Evolutionary conservation across 2,888 invertebrate species (phyloP), one percentile per base, ranked within the genome.

Genomic region (Drosophila cognata): DNA sequence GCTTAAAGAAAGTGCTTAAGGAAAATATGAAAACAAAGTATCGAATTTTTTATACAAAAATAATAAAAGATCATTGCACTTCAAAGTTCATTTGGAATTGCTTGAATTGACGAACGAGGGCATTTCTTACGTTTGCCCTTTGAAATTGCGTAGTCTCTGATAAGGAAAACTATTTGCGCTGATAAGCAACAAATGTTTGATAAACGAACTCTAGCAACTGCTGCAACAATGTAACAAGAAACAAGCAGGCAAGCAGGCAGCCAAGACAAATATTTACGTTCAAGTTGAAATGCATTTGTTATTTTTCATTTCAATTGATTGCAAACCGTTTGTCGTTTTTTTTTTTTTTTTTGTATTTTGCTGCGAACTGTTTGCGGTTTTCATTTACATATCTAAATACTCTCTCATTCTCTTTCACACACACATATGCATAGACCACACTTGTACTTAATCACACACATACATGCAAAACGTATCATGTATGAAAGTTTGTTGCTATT

Each of bases 361-460:
- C 74, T 84, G 75, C 89, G 77, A 84, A 77, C 68, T 72, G 86
- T 75, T 74, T 77, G 77, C 51, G 50, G 65, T 62, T 65, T 53
- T 63, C 29, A 73, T 77, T 77, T 62, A 48, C 67, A 75, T 66
- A 77, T 53, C 51, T 59, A 71, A 41, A 62, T 16, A 46, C 25
- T 46, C 46, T 46, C 11, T 58, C 75, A 21, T 41, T 52, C 67
- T 43, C 43, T 59, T 48, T 48, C 29, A 25, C 38, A 7, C 29
- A 29, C 48, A 18, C 64, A 16, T n/a, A 55, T 36, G 55, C 11
- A 35, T 2, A 28, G 25, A 25, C 29, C n/a, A n/a, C 38, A 56
- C 55, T 56, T 41, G 41, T 21, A 31, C 57, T 31, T 57, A 8
- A 31, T 29, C 35, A 25, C 13, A 41, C 2, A 5, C 21, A 21